Evolutionary conservation across 2,888 invertebrate species (phyloP).

Genomic region (Rutpela maculata): DNA sequence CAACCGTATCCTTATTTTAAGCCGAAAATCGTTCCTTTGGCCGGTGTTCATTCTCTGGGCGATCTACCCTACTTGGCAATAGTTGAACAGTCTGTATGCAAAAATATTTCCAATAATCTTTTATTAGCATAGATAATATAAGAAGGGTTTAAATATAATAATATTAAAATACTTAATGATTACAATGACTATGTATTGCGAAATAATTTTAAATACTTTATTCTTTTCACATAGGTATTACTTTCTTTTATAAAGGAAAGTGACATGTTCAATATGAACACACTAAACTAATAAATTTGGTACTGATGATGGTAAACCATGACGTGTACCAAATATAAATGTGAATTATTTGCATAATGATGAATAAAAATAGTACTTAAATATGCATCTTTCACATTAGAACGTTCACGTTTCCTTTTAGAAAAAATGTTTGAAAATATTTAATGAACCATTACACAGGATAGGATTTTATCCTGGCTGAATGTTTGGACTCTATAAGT

Average conservation of each 20-base stretch:
- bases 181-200: not conserved
- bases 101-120: no score
- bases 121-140: no score
- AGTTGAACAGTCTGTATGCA: no score
- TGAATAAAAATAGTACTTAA: not conserved
- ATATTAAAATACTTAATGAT: not conserved
- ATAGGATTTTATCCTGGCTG: no score
- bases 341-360: not conserved
- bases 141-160: no score
- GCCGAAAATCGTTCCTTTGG: no score
- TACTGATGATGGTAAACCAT: constrained; percentile 4
- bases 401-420: not conserved
- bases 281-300: constrained; percentile 16
- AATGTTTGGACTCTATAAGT: no score
- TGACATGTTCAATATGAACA: constrained; percentile 44
- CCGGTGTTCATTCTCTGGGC: no score
- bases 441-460: not conserved
- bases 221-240: constrained; percentile 48
- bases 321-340: not conserved
- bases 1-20: no score
- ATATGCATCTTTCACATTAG: not conserved
- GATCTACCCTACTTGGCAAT: no score
- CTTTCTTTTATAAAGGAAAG: constrained; percentile 54
- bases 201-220: constrained; percentile 15
- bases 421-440: not conserved